Evolutionary conservation across 2,113 vertebrate genomes (phyloP).

Genomic region (Phylloscopus trochilus): DNA sequence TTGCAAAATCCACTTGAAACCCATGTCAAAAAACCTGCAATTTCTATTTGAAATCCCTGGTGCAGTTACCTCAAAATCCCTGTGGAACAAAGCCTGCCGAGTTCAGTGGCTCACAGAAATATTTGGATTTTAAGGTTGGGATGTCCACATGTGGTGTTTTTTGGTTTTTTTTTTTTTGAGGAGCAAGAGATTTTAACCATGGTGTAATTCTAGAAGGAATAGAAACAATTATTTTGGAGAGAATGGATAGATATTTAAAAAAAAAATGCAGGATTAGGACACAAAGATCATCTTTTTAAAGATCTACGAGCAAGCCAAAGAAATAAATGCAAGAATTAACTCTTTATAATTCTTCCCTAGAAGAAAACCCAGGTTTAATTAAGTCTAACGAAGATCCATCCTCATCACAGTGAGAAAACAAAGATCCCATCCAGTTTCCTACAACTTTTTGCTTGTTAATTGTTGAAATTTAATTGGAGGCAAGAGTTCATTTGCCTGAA

Average conservation of each 20-base stretch:
- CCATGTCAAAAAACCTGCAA: neutral
- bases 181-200: neutral
- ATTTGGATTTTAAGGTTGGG: neutral
- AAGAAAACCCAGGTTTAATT: neutral
- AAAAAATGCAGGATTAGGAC: neutral
- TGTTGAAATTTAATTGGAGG: neutral
- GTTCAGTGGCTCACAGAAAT: neutral
- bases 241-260: neutral
- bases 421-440: neutral
- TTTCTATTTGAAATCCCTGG: neutral
- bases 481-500: neutral
- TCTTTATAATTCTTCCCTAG: neutral
- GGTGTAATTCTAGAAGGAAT: fast-evolving
- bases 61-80: neutral
- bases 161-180: neutral
- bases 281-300: neutral
- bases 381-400: neutral
- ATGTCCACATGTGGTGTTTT: fast-evolving
- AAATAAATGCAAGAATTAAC: neutral
- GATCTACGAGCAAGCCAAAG: neutral
- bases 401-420: neutral
- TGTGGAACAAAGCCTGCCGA: neutral
- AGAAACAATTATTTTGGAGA: neutral
- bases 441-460: neutral
- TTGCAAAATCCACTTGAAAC: fast-evolving